A percentile compares a stretch with the other conserved stretches of the same genome.
These are phyloP conservation scores for Eulimnadia texana DNA, from an alignment of 1,140 invertebrate genomes.

Conservation along the genomic window DNA sequence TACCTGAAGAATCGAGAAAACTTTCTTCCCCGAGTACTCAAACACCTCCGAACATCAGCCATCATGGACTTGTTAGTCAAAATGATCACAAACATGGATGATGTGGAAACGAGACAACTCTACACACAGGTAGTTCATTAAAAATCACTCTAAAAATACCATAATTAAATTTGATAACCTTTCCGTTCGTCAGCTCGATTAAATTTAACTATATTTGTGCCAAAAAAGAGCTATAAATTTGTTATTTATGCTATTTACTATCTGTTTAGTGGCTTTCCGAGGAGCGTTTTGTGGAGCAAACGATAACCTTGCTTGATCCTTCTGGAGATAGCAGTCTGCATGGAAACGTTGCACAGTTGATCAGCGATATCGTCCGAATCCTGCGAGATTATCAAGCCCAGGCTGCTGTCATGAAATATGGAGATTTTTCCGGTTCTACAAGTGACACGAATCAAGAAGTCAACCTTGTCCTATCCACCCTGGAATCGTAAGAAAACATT, in stretches of 20 bases:
- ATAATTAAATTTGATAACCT: constrained; percentile 16
- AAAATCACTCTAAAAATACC: constrained; percentile 4
- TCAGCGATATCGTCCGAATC: constrained; percentile 62
- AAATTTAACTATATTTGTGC: not conserved
- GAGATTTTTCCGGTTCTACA: not conserved
- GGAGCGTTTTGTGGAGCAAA: constrained; percentile 63
- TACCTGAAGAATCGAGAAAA: constrained; percentile 62
- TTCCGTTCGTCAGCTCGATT: not conserved
- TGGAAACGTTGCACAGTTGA: constrained; percentile 60
- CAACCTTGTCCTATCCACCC: constrained; percentile 47
- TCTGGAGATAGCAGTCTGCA: constrained; percentile 55
- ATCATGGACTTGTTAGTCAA: constrained; percentile 87
- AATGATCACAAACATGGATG: constrained; percentile 71
- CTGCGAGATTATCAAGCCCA: constrained; percentile 39
- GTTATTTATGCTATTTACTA: constrained; percentile 16
- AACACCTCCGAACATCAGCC: constrained; percentile 83
- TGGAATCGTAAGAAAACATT: constrained; percentile 48
- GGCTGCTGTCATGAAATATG: not conserved
- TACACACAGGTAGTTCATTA: constrained; percentile 55
- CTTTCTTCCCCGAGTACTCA: constrained; percentile 69
- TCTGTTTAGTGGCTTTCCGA: constrained; percentile 73
- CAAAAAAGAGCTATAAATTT: not conserved
- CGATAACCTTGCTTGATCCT: constrained; percentile 64
- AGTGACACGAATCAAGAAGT: constrained; percentile 17
- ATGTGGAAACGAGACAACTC: constrained; percentile 55